These are phyloP conservation scores for Sturnira hondurensis DNA, from an alignment of 2,113 vertebrate genomes.

Conservation along the genomic window DNA sequence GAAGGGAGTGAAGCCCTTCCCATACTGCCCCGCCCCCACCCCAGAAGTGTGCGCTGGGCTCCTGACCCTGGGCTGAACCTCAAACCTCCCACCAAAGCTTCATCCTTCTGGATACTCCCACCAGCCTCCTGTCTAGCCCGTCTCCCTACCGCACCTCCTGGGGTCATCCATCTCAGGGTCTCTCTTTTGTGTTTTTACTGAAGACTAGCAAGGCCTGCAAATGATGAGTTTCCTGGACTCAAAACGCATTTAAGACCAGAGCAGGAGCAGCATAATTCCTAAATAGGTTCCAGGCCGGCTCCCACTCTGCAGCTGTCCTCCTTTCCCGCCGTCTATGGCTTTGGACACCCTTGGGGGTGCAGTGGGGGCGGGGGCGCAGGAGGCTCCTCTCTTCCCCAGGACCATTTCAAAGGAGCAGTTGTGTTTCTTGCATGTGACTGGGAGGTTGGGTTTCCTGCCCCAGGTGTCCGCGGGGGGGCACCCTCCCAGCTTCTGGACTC, in stretches of 20 bases:
- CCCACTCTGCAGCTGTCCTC: not conserved
- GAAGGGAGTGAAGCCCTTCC: not conserved
- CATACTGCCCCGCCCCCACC: not conserved
- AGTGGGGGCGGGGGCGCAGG: not conserved
- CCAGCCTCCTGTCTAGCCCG: fast-evolving
- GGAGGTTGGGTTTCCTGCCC: conserved; percentile 40
- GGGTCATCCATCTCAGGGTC: not conserved
- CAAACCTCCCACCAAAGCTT: not conserved
- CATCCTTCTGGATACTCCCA: not conserved
- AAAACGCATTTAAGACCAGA: not conserved
- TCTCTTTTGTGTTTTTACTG: not conserved
- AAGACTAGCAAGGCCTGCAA: not conserved
- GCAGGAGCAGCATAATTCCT: not conserved
- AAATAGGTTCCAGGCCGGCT: conserved; percentile 67
- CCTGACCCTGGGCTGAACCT: not conserved
- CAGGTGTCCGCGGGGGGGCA: conserved; percentile 49
- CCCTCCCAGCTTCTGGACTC: not conserved
- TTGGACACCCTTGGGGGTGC: not conserved
- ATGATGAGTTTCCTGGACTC: conserved; percentile 58
- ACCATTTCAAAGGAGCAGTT: conserved; percentile 49
- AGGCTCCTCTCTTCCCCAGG: conserved; percentile 43
- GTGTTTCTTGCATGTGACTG: conserved; percentile 43
- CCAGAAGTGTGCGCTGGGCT: fast-evolving
- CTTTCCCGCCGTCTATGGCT: conserved; percentile 62
- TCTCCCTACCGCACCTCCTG: not conserved